Evolutionary conservation across 2,797 vertebrate genomes (phyloP), one percentile per base, ranked within the genome.

Genomic region (Cossypha caffra): DNA sequence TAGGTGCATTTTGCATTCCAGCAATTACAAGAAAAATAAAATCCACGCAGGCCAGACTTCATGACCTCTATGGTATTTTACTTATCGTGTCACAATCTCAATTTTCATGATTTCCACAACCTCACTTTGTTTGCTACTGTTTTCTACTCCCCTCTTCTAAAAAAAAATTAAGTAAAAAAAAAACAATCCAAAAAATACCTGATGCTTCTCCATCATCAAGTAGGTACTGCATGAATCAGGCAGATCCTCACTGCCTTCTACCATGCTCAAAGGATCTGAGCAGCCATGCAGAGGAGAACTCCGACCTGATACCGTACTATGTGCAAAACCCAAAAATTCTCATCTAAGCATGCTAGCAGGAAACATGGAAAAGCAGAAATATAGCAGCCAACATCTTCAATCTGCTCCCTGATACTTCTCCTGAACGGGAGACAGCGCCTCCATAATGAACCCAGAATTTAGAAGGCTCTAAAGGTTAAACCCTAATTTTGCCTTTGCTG

Each of bases 211-310:
- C 47, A 33, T 26, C 50, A 48, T 5, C 13, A 43, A 26, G 9
- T 2, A 13, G 10, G 19, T 13, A 62, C 18, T 9, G 14, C 52
- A 24, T 6, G 20, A 16, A 45, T 26, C 1, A 17, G 31, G 57
- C 20, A 62, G 43, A 23, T 1, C 2, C 24, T 26, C 21, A 3
- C 8, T 28, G 40, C 25, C 18, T 83, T 69, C 17, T 17, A 50
- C 21, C 17, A 9, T 0, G 2, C 18, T 33, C 8, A n/a, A 37
- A n/a, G 47, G 11, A 51, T 12, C 18, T 4, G 37, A 23, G 35
- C 42, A 86, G 54, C 61, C 21, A 13, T 1, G 23, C 21, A 33
- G 25, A 5, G 1, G 13, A 38, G 29, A 89, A 63, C 63, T 38
- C 63, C 21, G 55, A 69, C 45, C 48, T 7, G 25, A 25, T 3